Evolutionary conservation across 1,140 invertebrate genomes (phyloP).

Genomic region (Drosophila sechellia): DNA sequence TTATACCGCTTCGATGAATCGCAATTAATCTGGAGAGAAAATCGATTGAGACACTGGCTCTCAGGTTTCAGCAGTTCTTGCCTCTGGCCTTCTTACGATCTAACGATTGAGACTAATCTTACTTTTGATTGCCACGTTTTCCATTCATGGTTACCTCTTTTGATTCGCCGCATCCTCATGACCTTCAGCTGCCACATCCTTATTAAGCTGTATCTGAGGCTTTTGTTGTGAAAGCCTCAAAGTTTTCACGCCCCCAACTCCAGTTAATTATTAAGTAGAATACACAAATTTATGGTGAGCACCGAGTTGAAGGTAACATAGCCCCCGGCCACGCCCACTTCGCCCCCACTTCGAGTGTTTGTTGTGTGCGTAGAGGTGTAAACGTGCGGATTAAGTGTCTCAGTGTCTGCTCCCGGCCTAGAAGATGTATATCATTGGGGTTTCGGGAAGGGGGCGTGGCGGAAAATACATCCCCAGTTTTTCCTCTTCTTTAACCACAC

Average conservation of each 20-base stretch:
- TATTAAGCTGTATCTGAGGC: slow-evolving; percentile 24
- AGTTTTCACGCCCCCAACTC: slow-evolving; percentile 24
- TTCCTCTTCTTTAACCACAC: slow-evolving; percentile 8
- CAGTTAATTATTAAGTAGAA: slow-evolving; percentile 80
- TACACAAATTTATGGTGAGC: slow-evolving; percentile 71
- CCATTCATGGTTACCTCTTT: slow-evolving; percentile 10
- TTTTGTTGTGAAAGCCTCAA: slow-evolving; percentile 30
- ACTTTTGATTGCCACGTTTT: slow-evolving; percentile 38
- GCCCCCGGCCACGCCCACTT: slow-evolving; percentile 14
- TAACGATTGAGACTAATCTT: slow-evolving; percentile 12
- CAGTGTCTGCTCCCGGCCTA: slow-evolving; percentile 49
- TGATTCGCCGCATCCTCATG: background rate
- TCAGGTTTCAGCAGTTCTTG: background rate
- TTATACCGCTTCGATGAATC: slow-evolving; percentile 21
- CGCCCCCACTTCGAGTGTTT: slow-evolving; percentile 28
- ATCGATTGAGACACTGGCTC: slow-evolving; percentile 11
- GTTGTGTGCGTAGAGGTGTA: slow-evolving; percentile 77
- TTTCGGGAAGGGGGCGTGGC: slow-evolving; percentile 10
- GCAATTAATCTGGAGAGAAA: slow-evolving; percentile 21
- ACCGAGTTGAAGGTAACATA: slow-evolving; percentile 27
- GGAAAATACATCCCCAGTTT: background rate
- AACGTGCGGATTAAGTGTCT: slow-evolving; percentile 81
- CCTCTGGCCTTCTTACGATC: background rate
- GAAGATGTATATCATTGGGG: slow-evolving; percentile 58
- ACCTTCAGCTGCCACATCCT: slow-evolving; percentile 21